Percentiles rank a stretch among this genome's conserved stretches.
Evolutionary conservation across 2,797 vertebrate species (phyloP).

Genomic region (Leuciscus waleckii): DNA sequence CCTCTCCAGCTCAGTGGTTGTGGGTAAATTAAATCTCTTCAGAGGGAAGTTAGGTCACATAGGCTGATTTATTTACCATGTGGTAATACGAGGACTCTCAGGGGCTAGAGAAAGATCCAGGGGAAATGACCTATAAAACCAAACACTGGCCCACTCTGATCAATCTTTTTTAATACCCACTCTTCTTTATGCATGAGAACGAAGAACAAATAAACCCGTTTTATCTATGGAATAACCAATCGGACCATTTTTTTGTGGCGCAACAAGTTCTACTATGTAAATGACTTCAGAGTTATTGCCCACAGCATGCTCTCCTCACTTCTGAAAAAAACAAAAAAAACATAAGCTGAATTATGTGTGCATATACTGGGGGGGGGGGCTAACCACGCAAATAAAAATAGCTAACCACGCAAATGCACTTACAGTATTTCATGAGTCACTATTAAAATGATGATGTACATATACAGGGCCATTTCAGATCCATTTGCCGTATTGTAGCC

Average conservation of each 20-base stretch:
- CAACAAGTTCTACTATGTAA: constrained; percentile 38
- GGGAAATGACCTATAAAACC: constrained; percentile 75
- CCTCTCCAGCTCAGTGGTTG: constrained; percentile 62
- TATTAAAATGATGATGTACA: constrained; percentile 4
- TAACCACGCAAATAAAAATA: constrained; percentile 7
- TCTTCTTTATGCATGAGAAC: constrained; percentile 30
- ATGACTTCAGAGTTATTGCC: constrained; percentile 11
- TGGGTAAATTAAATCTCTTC: constrained; percentile 74
- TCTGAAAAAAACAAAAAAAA: background rate
- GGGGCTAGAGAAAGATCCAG: constrained; percentile 66
- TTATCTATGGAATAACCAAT: constrained; percentile 49
- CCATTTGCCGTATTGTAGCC: background rate
- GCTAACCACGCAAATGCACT: constrained; percentile 15
- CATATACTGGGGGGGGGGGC: background rate
- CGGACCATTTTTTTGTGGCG: constrained; percentile 47
- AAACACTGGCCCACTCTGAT: constrained; percentile 62
- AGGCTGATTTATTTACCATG: constrained; percentile 77
- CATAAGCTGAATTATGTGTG: background rate
- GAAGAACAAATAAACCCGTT: constrained; percentile 54
- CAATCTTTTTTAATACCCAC: constrained; percentile 74
- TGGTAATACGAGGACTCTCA: constrained; percentile 65
- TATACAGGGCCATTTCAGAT: constrained; percentile 11
- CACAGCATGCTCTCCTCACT: constrained; percentile 2
- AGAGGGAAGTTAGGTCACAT: constrained; percentile 60
- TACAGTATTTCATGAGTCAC: constrained; percentile 11